Evolutionary conservation across 2,113 vertebrate genomes (phyloP), one percentile per base, ranked within the genome.

Genomic region (Oxyruncus cristatus): DNA sequence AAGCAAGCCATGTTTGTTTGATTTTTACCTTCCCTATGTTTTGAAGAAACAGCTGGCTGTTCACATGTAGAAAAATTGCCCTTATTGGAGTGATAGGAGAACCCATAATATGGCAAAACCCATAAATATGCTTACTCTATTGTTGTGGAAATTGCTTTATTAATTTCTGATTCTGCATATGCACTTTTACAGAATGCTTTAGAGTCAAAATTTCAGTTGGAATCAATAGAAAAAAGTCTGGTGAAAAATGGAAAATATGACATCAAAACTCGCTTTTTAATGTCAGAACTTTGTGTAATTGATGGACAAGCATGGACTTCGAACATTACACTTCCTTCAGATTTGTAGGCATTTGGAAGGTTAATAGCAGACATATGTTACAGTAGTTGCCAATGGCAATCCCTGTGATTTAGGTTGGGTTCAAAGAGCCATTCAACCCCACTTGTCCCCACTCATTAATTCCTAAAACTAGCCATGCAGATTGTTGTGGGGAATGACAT

Each of bases 311-410:
- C 3, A 2, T 46, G 55, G 68, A 75, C 52, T 94, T 93, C 0
- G 4, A 80, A 86, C 30, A 32, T 76, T 78, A 44, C 58, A 77
- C 68, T 94, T 93, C 41, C 61, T 85, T 89, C 52, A 81, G 65
- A 61, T 92, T 87, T 89, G 65, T 90, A 78, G 47, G 72, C 61
- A 88, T 93, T 88, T 81, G 63, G 50, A 79, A 93, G 65, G 52
- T 92, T 92, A 97, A 89, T 81, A 81, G 79, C 70, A 94, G 93
- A 79, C 68, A 61, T 73, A 89, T 59, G 73, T 78, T 92, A 55
- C 65, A 35, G 41, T 56, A 61, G 82, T 93, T 95, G 88, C 79
- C 92, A 72, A 6, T 71, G 78, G 79, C 85, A 95, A 93, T 90
- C 41, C 4, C 52, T 27, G 44, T 71, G 92, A 49, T 94, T 96